Percentiles rank a stretch among this genome's conserved stretches.
Evolutionary conservation across 2,797 vertebrate genomes (phyloP).

Genomic region (Gymnoscopelus braueri): DNA sequence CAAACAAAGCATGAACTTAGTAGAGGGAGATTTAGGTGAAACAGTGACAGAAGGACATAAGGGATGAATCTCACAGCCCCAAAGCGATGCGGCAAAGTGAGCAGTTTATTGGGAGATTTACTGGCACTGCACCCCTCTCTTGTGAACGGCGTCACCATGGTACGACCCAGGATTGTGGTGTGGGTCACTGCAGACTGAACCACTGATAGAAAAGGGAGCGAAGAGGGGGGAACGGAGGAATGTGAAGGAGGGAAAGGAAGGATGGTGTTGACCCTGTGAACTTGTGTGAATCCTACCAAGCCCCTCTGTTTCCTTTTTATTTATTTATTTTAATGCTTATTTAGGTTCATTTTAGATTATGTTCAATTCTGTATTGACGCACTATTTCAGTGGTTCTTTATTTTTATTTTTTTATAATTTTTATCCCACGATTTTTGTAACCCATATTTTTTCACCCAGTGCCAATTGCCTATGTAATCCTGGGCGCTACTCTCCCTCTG

Average conservation of each 20-base stretch:
- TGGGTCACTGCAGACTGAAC: conserved; percentile 31
- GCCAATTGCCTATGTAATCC: too few species aligned
- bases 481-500: too few species aligned
- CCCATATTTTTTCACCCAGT: too few species aligned
- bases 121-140: conserved; percentile 34
- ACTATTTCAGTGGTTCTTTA: too few species aligned
- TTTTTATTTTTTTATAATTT: too few species aligned
- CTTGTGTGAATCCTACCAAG: conserved; percentile 4
- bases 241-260: conserved; percentile 26
- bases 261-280: neutral
- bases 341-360: too few species aligned
- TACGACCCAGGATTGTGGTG: conserved; percentile 49
- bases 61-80: conserved; percentile 15
- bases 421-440: too few species aligned
- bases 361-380: too few species aligned
- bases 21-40: conserved; percentile 25
- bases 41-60: conserved; percentile 13
- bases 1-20: neutral
- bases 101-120: conserved; percentile 61
- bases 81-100: conserved; percentile 16
- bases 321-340: too few species aligned
- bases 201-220: conserved; percentile 16
- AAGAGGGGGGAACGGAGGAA: conserved; percentile 36
- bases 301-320: neutral
- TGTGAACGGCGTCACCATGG: conserved; percentile 69